phyloP scores from a whole-genome alignment of 1,140 invertebrate species.

The Babylonia areolata region DNA sequence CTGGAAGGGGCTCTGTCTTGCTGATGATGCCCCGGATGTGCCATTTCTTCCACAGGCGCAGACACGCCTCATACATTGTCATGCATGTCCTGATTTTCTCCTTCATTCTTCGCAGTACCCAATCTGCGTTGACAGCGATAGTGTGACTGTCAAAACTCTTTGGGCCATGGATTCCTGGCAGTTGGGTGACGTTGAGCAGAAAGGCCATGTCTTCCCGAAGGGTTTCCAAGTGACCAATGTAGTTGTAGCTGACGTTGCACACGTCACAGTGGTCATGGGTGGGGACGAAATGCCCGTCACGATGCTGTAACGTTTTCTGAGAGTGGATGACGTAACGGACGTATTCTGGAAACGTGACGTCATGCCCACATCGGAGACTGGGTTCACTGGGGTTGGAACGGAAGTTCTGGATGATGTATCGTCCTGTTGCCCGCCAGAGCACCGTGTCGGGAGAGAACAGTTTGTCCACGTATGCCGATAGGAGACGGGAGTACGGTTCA shows the following conservation, averaged over 20 bases:
- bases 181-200: slow-evolving; percentile 43
- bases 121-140: slow-evolving; percentile 55
- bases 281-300: slow-evolving; percentile 39
- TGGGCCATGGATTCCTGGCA: slow-evolving; percentile 57
- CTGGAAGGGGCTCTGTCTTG: slow-evolving; percentile 54
- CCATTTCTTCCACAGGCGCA: slow-evolving; percentile 63
- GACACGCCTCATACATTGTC: slow-evolving; percentile 57
- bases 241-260: slow-evolving; percentile 4
- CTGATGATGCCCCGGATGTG: slow-evolving; percentile 66
- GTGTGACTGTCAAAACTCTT: slow-evolving; percentile 60
- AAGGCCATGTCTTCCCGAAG: slow-evolving; percentile 22
- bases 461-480: slow-evolving; percentile 70
- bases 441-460: slow-evolving; percentile 67
- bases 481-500: slow-evolving; percentile 64
- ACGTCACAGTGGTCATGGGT: slow-evolving; percentile 22
- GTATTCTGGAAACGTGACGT: slow-evolving; percentile 68
- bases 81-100: slow-evolving; percentile 59
- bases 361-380: slow-evolving; percentile 63
- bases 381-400: slow-evolving; percentile 39
- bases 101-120: slow-evolving; percentile 40
- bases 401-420: slow-evolving; percentile 58
- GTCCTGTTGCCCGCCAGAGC: slow-evolving; percentile 64
- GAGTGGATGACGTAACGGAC: slow-evolving; percentile 64
- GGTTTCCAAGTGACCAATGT: slow-evolving; percentile 30
- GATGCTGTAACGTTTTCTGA: slow-evolving; percentile 50